Conservation (phyloP, 1,140 invertebrate genomes). For the Pogonus chalceus region DNA sequence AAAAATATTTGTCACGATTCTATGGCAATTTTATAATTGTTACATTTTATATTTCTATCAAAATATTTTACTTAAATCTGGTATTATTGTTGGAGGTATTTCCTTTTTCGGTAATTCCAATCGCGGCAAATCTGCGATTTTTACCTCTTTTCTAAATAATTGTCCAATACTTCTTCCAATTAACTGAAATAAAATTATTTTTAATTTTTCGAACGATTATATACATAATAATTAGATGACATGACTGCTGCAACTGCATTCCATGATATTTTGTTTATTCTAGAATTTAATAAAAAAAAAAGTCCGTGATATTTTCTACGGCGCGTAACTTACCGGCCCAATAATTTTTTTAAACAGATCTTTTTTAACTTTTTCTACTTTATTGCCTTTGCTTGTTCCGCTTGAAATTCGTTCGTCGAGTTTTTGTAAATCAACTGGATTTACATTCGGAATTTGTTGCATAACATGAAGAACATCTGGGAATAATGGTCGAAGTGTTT, state of each 20-base stretch:
- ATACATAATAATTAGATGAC: not conserved
- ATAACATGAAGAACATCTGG: constrained; percentile 56
- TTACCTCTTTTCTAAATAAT: constrained; percentile 75
- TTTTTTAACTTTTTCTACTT: constrained; percentile 79
- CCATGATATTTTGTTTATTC: too few species aligned
- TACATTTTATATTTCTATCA: not conserved
- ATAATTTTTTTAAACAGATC: constrained; percentile 85
- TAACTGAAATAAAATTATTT: constrained; percentile 45
- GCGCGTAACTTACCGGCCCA: constrained; percentile 56
- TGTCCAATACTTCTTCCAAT: constrained; percentile 73
- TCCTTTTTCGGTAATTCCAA: constrained; percentile 46
- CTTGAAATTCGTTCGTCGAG: constrained; percentile 75
- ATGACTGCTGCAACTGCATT: too few species aligned
- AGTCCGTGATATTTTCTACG: too few species aligned
- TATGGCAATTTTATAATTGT: not conserved
- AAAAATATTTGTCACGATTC: not conserved
- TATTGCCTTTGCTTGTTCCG: constrained; percentile 56
- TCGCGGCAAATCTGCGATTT: constrained; percentile 68
- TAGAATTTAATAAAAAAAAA: too few species aligned
- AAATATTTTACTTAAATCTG: constrained; percentile 25
- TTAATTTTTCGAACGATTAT: not conserved
- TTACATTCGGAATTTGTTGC: constrained; percentile 67
- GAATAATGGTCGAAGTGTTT: constrained; percentile 64
- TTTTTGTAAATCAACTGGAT: constrained; percentile 62
- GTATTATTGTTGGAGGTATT: constrained; percentile 36